These are phyloP conservation scores for Leptobrachium leishanense DNA, from an alignment of 2,113 vertebrate genomes.

Conservation along the genomic window DNA sequence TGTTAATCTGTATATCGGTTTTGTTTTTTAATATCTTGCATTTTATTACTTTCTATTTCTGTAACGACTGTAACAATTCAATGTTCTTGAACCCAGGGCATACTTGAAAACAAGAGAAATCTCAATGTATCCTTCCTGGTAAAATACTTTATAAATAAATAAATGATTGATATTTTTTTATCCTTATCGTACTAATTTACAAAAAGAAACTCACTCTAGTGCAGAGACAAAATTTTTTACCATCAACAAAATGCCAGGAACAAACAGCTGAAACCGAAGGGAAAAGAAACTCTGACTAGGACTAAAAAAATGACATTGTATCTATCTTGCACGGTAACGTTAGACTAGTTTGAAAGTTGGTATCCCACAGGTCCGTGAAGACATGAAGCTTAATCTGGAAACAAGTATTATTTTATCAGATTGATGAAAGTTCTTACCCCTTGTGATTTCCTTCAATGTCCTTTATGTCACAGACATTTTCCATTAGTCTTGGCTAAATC, in stretches of 20 bases:
- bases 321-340: conserved; percentile 23
- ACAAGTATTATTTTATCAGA: conserved; percentile 44
- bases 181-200: too few species aligned
- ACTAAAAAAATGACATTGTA: conserved; percentile 43
- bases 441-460: conserved; percentile 41
- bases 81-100: too few species aligned
- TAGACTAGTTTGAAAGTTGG: conserved; percentile 35
- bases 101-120: too few species aligned
- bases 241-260: conserved; percentile 9
- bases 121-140: too few species aligned
- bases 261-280: background rate
- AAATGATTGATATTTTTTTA: too few species aligned
- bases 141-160: too few species aligned
- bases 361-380: conserved; percentile 28
- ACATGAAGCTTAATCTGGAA: conserved; percentile 26
- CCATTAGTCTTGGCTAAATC: conserved; percentile 48
- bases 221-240: conserved; percentile 20
- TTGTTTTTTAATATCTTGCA: too few species aligned
- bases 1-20: too few species aligned
- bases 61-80: too few species aligned
- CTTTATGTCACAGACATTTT: conserved; percentile 38
- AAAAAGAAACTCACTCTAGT: background rate
- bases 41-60: too few species aligned
- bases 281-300: conserved; percentile 12
- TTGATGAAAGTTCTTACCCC: conserved; percentile 37